These are phyloP conservation scores for Eptatretus burgeri DNA, from an alignment of 2,113 vertebrate genomes.

Conservation along the genomic window DNA sequence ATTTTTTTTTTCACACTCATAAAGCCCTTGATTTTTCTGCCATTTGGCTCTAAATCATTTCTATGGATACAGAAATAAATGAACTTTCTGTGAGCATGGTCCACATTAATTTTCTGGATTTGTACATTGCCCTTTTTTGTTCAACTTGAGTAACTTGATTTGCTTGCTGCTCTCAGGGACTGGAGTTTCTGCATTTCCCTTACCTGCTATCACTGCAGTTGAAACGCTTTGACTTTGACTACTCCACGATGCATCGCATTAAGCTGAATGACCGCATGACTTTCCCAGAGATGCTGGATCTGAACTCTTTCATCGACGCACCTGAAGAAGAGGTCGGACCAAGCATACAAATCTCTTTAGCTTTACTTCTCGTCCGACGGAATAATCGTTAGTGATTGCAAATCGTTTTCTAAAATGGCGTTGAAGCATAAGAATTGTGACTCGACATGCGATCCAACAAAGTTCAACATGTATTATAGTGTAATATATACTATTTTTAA, in stretches of 20 bases:
- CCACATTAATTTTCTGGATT: background rate
- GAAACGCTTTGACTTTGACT: conserved; percentile 97
- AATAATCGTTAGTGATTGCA: too few species aligned
- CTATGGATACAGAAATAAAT: background rate
- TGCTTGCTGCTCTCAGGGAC: conserved; percentile 23
- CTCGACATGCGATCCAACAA: too few species aligned
- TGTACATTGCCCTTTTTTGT: too few species aligned
- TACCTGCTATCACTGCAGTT: conserved; percentile 80
- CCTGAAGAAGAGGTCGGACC: conserved; percentile 48
- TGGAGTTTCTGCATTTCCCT: conserved; percentile 80
- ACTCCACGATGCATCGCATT: conserved; percentile 96
- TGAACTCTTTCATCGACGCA: conserved; percentile 85
- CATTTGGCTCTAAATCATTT: background rate
- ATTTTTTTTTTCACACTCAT: too few species aligned
- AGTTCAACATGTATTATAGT: too few species aligned
- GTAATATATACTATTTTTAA: too few species aligned
- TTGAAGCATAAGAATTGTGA: too few species aligned
- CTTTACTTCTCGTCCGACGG: too few species aligned
- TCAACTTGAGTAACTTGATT: too few species aligned
- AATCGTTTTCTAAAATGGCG: too few species aligned
- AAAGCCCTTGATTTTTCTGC: background rate
- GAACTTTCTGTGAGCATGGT: background rate
- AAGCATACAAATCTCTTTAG: background rate
- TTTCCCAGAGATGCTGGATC: conserved; percentile 85
- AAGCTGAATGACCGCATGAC: conserved; percentile 95